Conservation (phyloP, 2,797 vertebrate species). For the Sebastes cheni region DNA sequence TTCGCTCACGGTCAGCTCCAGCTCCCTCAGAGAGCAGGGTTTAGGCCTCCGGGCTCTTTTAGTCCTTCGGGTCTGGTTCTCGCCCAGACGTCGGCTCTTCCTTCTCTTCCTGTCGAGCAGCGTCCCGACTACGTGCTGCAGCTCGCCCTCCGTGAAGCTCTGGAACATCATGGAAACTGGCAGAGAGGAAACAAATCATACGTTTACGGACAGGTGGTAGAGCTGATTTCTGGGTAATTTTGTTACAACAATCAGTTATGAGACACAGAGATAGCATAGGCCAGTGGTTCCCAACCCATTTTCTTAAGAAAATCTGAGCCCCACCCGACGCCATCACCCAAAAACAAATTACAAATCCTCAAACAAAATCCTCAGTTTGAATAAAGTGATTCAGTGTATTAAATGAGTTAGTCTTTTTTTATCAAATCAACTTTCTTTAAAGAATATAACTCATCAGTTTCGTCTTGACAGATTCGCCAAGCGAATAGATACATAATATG, state of each 20-base stretch:
- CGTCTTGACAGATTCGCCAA: no score
- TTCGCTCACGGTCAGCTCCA: constrained; percentile 92
- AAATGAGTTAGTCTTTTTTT: no score
- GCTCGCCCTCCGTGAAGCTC: constrained; percentile 94
- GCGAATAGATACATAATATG: no score
- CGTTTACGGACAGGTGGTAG: not conserved
- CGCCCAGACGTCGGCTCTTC: constrained; percentile 67
- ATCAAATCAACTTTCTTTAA: no score
- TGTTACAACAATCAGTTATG: not conserved
- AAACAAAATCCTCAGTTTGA: no score
- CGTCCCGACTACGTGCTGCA: constrained; percentile 87
- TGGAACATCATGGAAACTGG: constrained; percentile 88
- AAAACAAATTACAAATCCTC: no score
- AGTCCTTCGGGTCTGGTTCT: constrained; percentile 81
- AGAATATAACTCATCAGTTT: no score
- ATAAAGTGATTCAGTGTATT: no score
- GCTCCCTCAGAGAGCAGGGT: constrained; percentile 87
- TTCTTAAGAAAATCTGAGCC: fast-evolving
- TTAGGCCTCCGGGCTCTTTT: constrained; percentile 87
- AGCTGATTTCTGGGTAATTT: not conserved
- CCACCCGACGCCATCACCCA: no score
- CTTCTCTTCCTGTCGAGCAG: constrained; percentile 84
- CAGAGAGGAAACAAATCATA: constrained; percentile 37
- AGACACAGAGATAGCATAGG: not conserved
- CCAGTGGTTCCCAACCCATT: no score